A percentile compares a stretch with the other conserved stretches of the same genome.
Conservation (phyloP, 2,888 invertebrate genomes). For the Eupithecia insigniata region DNA sequence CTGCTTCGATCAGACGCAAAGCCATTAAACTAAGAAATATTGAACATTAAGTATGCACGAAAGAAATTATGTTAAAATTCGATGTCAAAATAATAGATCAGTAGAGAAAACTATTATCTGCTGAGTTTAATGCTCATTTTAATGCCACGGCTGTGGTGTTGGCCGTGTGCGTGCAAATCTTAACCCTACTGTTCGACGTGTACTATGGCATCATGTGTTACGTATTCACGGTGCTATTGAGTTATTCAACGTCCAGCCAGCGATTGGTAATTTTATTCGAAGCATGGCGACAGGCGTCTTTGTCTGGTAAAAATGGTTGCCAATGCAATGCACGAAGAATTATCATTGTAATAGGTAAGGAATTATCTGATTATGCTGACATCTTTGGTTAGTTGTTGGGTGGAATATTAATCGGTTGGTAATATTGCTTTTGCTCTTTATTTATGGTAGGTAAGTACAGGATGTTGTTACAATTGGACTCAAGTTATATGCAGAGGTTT, state of each 20-base stretch:
- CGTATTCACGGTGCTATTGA: slow-evolving; percentile 32
- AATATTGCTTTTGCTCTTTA: slow-evolving; percentile 1
- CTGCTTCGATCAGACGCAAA: too few species aligned
- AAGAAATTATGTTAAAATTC: too few species aligned
- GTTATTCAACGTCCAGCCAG: slow-evolving; percentile 29
- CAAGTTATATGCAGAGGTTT: background rate
- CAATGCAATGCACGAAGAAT: slow-evolving; percentile 22
- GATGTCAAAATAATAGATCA: too few species aligned
- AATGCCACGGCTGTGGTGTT: too few species aligned
- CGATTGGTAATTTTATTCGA: slow-evolving; percentile 45
- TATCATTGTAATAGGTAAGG: slow-evolving; percentile 22
- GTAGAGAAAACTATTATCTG: too few species aligned
- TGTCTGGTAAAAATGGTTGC: slow-evolving; percentile 38
- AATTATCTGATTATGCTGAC: slow-evolving; percentile 32
- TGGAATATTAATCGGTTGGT: slow-evolving; percentile 5
- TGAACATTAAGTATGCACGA: too few species aligned
- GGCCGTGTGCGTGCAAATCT: too few species aligned
- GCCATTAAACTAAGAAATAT: too few species aligned
- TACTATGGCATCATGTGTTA: slow-evolving; percentile 27
- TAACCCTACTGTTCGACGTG: background rate
- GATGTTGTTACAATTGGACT: background rate
- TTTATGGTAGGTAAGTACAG: background rate
- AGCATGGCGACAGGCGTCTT: slow-evolving; percentile 36
- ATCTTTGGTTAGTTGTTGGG: background rate
- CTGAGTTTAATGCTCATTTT: too few species aligned